A percentile compares a stretch with the other conserved stretches of the same genome.
phyloP scores from a whole-genome alignment of 2,113 vertebrate species.

The Corythaixoides concolor region DNA sequence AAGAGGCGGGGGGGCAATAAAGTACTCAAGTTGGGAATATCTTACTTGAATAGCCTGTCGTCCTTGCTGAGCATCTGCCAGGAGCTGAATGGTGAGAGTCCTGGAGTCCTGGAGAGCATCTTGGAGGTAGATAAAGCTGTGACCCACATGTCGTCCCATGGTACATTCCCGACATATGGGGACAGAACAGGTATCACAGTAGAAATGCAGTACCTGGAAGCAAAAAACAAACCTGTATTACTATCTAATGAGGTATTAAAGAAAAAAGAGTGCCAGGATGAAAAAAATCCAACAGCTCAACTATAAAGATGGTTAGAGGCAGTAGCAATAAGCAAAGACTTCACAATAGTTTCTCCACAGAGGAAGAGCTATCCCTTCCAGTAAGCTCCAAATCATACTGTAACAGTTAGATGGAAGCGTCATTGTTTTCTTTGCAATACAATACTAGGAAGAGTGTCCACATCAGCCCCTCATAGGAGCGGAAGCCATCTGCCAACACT shows the following conservation, averaged over 20 bases:
- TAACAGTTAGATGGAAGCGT: constrained; percentile 1
- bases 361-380: constrained; percentile 5
- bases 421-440: constrained; percentile 60
- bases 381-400: background rate
- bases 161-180: constrained; percentile 98
- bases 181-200: constrained; percentile 94
- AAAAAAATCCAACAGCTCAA: background rate
- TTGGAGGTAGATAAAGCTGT: constrained; percentile 96
- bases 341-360: background rate
- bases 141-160: constrained; percentile 89
- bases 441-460: constrained; percentile 64
- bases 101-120: constrained; percentile 95
- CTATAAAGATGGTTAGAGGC: background rate
- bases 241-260: background rate
- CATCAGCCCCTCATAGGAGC: constrained; percentile 34
- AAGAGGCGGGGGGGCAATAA: background rate
- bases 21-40: background rate
- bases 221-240: background rate
- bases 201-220: constrained; percentile 91
- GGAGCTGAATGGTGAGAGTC: constrained; percentile 93
- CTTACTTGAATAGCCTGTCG: constrained; percentile 95
- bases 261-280: background rate
- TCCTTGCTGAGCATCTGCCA: constrained; percentile 95
- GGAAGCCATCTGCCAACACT: constrained; percentile 63
- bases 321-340: background rate